These are phyloP conservation scores for Phaethornis superciliosus DNA, from an alignment of 2,113 vertebrate genomes.

Conservation along the genomic window DNA sequence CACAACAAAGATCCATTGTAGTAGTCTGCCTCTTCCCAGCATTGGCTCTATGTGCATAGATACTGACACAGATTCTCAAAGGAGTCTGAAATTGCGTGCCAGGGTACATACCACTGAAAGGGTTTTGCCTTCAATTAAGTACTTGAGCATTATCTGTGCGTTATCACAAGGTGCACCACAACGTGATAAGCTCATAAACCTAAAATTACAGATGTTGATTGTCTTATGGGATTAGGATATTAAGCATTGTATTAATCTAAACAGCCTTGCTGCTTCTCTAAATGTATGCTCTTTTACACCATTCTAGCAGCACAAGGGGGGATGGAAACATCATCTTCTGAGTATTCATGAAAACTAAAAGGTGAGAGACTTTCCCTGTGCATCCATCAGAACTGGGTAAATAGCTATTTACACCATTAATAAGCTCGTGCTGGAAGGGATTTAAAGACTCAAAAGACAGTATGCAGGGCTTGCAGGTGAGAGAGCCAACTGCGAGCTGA, in stretches of 20 bases:
- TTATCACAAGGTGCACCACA: not conserved
- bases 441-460: not conserved
- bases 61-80: not conserved
- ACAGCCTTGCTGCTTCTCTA: not conserved
- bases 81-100: not conserved
- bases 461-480: not conserved
- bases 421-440: not conserved
- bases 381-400: not conserved
- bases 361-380: not conserved
- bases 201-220: not conserved
- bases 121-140: not conserved
- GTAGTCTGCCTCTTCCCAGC: not conserved
- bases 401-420: not conserved
- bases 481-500: not conserved
- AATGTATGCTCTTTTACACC: not conserved
- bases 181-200: not conserved
- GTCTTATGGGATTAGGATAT: not conserved
- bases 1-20: constrained; percentile 32
- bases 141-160: not conserved
- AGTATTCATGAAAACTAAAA: not conserved
- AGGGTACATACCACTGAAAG: not conserved
- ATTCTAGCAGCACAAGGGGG: not conserved
- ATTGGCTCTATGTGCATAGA: not conserved
- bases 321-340: not conserved
- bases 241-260: not conserved